Base-by-base conservation (phyloP, 2,888 invertebrate genomes). In the Hydropsyche betteni region DNA sequence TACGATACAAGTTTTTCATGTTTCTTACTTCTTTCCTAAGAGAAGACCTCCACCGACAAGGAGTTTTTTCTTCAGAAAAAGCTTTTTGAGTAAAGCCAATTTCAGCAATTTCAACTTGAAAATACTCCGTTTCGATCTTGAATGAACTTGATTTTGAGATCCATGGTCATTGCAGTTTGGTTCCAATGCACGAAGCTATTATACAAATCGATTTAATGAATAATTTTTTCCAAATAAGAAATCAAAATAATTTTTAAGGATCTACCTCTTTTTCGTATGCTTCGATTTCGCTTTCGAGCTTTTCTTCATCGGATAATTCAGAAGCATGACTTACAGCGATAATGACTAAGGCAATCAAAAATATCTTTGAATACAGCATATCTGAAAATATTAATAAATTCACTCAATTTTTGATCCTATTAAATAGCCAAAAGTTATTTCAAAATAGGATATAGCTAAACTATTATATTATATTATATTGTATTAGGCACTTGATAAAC, bases 41-140 rank as follows among this genome's bases (percentile, higher is more conserved):
- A 84, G 77, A 83, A 83, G 34, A 84, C 84, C 52, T 83, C 84
- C 50, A 81, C 83, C 16, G 83, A 84, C 81, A 84, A 85, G 79
- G 82, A 84, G 80, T 82, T 81, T n/a, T 81, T 82, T 69, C 82
- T 84, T 75, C 78, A 81, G 69, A 82, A 81, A 51, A 82, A 82
- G 76, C 83, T 83, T 80, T 84, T 84, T 81, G 83, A 84, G 75
- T 83, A 84, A 76, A 80, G 80, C 72, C 83, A 84, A 71, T 83
- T 84, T 3, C 81, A 80, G 68, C 82, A 84, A 71, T 83, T 84
- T 3, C 80, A 81, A 73, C 75, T 78, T 74, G 83, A 84, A 79
- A 36, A 79, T 72, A 83, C 84, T 79, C 83, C 84, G 75, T 83
- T 84, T 78, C 83, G 83, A n/a, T 82, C 84, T 16, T 83, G 84